Base-by-base conservation (phyloP, 2,888 invertebrate species). In the Laspeyria flexula region DNA sequence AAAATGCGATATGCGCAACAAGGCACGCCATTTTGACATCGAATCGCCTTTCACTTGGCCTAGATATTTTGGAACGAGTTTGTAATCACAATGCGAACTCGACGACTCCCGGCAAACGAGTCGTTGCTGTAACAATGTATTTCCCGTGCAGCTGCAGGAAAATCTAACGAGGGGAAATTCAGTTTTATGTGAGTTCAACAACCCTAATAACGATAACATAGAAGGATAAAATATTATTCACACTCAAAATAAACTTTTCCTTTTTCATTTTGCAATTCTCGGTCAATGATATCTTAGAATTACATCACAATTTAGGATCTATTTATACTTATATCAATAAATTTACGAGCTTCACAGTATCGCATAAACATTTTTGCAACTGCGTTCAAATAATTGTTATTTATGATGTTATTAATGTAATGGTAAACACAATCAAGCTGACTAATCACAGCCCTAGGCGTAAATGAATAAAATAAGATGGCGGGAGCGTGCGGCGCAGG, bases 41-140 rank as follows among this genome's bases (percentile, higher is more conserved):
- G 81, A 75, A 73, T 81, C 83, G 87, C 91, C 91, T 92, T 92
- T 92, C 91, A 90, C 91, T 90, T 83, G 91, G 85, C 91, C 91
- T 85, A 88, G 86, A 90, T 91, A 86, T 89, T 91, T 90, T 57
- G 87, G 85, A 90, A 89, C 90, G 86, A 86, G 91, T 90, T 87
- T 77, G 83, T 79, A 83, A 82, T 83, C 82, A 86, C 85, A 86
- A 88, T 85, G 83, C 85, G 75, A 74, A 71, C 75, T 71, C 69
- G 72, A 35, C 37, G 46, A 49, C 55, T 55, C 33, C 72, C 65
- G 55, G 69, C 70, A 69, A 75, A 69, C 61, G 58, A 62, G 67
- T 61, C 60, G 69, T 74, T 74, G 72, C 73, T 65, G 70, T 72
- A 80, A 81, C 76, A 79, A 83, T 75, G 61, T 65, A 60, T 71